These are phyloP conservation scores for Bombus waltoni DNA, from an alignment of 1,140 invertebrate species.

Conservation along the genomic window DNA sequence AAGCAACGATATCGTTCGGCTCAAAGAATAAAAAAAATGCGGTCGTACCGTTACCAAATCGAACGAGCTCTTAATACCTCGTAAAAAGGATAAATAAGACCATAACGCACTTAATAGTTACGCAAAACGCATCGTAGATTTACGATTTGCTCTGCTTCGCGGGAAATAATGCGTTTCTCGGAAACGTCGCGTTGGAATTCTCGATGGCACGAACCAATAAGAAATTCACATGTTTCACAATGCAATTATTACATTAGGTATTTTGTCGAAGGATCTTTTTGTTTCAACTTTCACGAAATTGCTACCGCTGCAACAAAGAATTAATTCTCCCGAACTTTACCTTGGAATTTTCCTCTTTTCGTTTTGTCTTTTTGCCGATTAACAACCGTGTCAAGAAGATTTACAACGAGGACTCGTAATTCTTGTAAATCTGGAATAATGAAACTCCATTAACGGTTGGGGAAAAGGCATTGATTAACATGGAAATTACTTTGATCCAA, in stretches of 20 bases:
- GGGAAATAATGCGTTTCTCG: slow-evolving; percentile 10
- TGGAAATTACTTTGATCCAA: too few species aligned
- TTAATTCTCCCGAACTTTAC: not conserved
- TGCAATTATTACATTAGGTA: not conserved
- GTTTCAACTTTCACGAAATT: not conserved
- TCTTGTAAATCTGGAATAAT: not conserved
- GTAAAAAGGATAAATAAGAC: not conserved
- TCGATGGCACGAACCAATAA: not conserved
- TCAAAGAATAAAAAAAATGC: not conserved
- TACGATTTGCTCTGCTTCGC: not conserved
- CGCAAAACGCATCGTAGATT: not conserved
- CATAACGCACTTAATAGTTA: not conserved
- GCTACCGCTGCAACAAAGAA: not conserved
- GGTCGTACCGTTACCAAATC: not conserved
- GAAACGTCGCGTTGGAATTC: not conserved
- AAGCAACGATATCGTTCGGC: slow-evolving; percentile 18
- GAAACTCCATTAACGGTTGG: not conserved
- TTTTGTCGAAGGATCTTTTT: not conserved
- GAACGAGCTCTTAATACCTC: slow-evolving; percentile 28
- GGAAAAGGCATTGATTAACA: too few species aligned
- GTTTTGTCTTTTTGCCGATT: too few species aligned
- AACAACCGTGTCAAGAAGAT: too few species aligned
- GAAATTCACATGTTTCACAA: not conserved
- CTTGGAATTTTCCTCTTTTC: not conserved
- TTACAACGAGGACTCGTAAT: not conserved